These are phyloP conservation scores for Pseudomyrmex cubaensis DNA, from an alignment of 1,140 invertebrate genomes.

Conservation along the genomic window DNA sequence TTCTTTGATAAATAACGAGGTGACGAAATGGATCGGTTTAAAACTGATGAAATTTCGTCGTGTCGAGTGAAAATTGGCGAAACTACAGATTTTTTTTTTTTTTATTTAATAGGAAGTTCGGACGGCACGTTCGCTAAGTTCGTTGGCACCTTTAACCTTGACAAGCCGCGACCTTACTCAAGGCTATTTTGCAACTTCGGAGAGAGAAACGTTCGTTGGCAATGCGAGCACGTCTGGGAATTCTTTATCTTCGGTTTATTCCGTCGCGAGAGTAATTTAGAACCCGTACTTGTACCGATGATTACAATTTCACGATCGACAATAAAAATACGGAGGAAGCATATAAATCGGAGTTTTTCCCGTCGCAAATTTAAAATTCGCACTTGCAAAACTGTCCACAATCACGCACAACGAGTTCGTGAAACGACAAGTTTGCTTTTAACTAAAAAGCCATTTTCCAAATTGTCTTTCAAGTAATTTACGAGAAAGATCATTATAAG, in stretches of 20 bases:
- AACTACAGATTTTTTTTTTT: background rate
- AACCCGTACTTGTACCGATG: background rate
- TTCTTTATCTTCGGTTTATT: constrained; percentile 63
- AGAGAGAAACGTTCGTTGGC: constrained; percentile 46
- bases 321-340: constrained; percentile 19
- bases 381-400: no score
- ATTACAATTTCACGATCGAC: background rate
- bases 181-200: constrained; percentile 69
- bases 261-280: background rate
- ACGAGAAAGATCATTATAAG: no score
- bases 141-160: constrained; percentile 63
- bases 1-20: no score
- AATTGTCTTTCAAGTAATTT: no score
- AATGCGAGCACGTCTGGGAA: constrained; percentile 62
- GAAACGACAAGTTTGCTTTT: no score
- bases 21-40: background rate
- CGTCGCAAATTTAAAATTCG: background rate
- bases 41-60: no score
- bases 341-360: background rate
- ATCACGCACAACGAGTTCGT: no score
- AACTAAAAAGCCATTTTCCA: no score
- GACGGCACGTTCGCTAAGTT: constrained; percentile 48
- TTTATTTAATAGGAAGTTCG: background rate
- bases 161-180: constrained; percentile 67
- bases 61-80: constrained; percentile 3